Percentiles rank a stretch among this genome's conserved stretches.
Evolutionary conservation across 1,140 invertebrate genomes (phyloP).

Genomic region (Drosophila miranda): DNA sequence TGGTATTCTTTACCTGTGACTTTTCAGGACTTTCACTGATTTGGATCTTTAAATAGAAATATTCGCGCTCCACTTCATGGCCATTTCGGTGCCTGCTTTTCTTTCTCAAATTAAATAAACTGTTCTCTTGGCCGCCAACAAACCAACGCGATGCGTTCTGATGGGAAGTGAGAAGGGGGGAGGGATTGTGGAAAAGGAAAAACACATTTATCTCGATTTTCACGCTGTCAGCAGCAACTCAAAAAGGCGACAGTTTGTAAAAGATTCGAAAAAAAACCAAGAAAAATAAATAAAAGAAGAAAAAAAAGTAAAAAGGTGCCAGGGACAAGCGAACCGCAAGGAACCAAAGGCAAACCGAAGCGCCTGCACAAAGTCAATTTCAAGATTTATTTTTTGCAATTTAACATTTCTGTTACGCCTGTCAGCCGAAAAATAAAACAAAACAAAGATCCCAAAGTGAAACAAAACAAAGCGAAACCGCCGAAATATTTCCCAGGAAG

Average conservation of each 20-base stretch:
- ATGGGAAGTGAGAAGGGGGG: too few species aligned
- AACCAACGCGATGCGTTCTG: too few species aligned
- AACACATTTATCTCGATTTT: conserved; percentile 79
- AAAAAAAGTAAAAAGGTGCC: conserved; percentile 18
- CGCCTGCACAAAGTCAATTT: conserved; percentile 68
- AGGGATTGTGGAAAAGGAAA: conserved; percentile 30
- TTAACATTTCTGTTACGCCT: conserved; percentile 70
- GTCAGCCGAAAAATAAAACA: conserved; percentile 22
- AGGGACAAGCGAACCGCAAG: conserved; percentile 25
- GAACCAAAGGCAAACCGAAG: conserved; percentile 12
- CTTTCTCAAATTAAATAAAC: conserved; percentile 66
- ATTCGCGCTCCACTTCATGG: background rate
- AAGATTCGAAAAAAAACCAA: conserved; percentile 29
- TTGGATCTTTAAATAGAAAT: conserved; percentile 56
- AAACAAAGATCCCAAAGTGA: background rate
- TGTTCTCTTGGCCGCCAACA: conserved; percentile 57
- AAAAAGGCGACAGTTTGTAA: conserved; percentile 78
- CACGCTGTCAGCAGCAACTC: conserved; percentile 77
- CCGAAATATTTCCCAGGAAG: too few species aligned
- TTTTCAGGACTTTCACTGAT: background rate
- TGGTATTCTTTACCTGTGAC: background rate
- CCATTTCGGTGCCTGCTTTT: conserved; percentile 18
- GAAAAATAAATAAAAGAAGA: conserved; percentile 32
- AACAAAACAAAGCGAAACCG: background rate
- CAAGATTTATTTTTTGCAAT: conserved; percentile 74